Conservation (phyloP, 1,140 invertebrate genomes). For the Aphelenchoides fujianensis region DNA sequence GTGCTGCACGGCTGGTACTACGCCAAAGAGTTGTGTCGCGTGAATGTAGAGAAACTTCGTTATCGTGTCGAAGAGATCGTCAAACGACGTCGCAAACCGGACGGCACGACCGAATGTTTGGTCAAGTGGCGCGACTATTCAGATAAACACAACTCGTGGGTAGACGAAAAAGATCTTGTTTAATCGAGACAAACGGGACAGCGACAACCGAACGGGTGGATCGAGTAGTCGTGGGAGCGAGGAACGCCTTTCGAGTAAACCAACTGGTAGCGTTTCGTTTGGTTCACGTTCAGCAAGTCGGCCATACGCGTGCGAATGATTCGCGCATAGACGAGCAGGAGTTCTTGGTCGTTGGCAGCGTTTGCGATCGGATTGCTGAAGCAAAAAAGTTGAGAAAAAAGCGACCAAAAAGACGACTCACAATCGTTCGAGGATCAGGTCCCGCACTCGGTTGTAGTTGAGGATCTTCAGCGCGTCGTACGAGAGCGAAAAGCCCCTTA, state of each 20-base stretch:
- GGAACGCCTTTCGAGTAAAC: not conserved
- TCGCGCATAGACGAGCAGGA: not conserved
- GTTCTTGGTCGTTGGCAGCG: not conserved
- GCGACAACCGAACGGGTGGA: not conserved
- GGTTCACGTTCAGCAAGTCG: not conserved
- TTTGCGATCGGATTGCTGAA: not conserved
- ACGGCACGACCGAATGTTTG: not conserved
- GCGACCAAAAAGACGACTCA: not conserved
- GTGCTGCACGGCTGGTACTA: too few species aligned
- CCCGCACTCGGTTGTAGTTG: slow-evolving; percentile 16
- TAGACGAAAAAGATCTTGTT: not conserved
- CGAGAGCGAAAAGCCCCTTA: slow-evolving; percentile 22
- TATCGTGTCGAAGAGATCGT: slow-evolving; percentile 1
- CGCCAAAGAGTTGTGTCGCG: too few species aligned
- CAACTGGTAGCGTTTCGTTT: not conserved
- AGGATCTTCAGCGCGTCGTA: slow-evolving; percentile 16
- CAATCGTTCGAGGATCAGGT: slow-evolving; percentile 13
- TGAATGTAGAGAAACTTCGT: too few species aligned
- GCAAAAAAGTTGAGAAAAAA: not conserved
- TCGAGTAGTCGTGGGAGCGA: not conserved
- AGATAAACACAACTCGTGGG: not conserved
- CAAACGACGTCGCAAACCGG: not conserved
- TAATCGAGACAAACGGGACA: not conserved
- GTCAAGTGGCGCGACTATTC: not conserved
- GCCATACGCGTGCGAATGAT: not conserved